phyloP scores from a whole-genome alignment of 30 jellyfish, hydroid and myxozoan species.

The Hydra vulgaris region DNA sequence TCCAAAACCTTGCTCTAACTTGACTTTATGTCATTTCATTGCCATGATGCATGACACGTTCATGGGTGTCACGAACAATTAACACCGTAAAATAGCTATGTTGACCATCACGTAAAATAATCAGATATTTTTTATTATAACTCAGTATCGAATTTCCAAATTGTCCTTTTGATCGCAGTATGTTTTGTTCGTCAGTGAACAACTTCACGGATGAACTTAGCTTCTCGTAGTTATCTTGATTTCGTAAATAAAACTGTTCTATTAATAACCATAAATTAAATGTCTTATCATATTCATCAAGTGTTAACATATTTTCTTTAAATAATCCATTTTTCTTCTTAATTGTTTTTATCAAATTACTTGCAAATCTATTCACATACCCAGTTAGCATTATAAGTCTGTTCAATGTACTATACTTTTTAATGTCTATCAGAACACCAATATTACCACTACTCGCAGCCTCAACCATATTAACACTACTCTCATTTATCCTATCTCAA shows the following conservation, averaged over 20 bases:
- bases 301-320: conserved; percentile 15
- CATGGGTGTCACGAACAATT: conserved; percentile 24
- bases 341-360: not conserved
- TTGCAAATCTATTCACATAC: not conserved
- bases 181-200: conserved; percentile 10
- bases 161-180: conserved; percentile 22
- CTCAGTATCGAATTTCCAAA: conserved; percentile 7
- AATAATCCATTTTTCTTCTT: not conserved
- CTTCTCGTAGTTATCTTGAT: conserved; percentile 1
- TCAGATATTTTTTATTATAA: too few relatives aligned
- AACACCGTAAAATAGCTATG: conserved; percentile 16
- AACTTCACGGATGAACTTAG: conserved; percentile 16
- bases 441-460: not conserved
- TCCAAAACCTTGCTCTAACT: conserved; percentile 24
- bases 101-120: not conserved
- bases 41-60: conserved; percentile 21
- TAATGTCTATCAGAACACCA: not conserved
- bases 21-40: conserved; percentile 15
- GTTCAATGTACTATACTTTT: conserved; percentile 6
- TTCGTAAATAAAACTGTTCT: not conserved
- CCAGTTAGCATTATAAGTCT: conserved; percentile 1
- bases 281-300: conserved; percentile 6
- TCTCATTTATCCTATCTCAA: not conserved
- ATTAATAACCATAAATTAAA: conserved; percentile 5
- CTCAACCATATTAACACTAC: not conserved